These are phyloP conservation scores for Nannospalax galili DNA, from an alignment of 2,113 vertebrate genomes.

Conservation along the genomic window DNA sequence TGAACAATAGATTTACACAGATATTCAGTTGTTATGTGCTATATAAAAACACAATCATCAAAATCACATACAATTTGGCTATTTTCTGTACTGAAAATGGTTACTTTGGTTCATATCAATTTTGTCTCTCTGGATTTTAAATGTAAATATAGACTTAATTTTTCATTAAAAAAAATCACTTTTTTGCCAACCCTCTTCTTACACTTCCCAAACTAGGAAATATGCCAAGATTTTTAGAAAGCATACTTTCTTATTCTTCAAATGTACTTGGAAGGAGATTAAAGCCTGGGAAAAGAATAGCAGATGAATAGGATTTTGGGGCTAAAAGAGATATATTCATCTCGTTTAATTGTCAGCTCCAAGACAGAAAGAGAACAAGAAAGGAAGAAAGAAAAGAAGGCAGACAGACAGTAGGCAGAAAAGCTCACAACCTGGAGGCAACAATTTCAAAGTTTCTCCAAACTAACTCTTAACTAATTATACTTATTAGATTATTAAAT, in stretches of 20 bases:
- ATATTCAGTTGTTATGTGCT: rapidly evolving
- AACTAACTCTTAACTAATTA: constrained; percentile 25
- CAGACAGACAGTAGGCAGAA: background rate
- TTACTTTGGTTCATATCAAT: constrained; percentile 56
- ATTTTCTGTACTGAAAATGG: constrained; percentile 62
- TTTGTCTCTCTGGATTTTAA: constrained; percentile 62
- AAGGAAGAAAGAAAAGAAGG: rapidly evolving
- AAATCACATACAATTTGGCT: constrained; percentile 47
- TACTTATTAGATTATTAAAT: constrained; percentile 25
- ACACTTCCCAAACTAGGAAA: constrained; percentile 53
- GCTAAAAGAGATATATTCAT: constrained; percentile 12
- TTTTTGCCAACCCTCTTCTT: constrained; percentile 52
- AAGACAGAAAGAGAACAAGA: constrained; percentile 24
- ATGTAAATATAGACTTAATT: constrained; percentile 36
- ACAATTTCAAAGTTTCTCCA: constrained; percentile 41
- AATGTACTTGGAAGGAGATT: constrained; percentile 71
- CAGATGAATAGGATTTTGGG: constrained; percentile 55
- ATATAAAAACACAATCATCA: constrained; percentile 18
- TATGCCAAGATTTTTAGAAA: constrained; percentile 69
- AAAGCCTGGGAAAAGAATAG: constrained; percentile 67
- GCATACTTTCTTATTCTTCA: constrained; percentile 60
- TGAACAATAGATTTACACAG: background rate
- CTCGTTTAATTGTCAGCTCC: constrained; percentile 26
- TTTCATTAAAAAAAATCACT: constrained; percentile 67
- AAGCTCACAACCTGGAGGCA: background rate